phyloP scores from a whole-genome alignment of 2,113 vertebrate species.

The Apteryx mantelli region DNA sequence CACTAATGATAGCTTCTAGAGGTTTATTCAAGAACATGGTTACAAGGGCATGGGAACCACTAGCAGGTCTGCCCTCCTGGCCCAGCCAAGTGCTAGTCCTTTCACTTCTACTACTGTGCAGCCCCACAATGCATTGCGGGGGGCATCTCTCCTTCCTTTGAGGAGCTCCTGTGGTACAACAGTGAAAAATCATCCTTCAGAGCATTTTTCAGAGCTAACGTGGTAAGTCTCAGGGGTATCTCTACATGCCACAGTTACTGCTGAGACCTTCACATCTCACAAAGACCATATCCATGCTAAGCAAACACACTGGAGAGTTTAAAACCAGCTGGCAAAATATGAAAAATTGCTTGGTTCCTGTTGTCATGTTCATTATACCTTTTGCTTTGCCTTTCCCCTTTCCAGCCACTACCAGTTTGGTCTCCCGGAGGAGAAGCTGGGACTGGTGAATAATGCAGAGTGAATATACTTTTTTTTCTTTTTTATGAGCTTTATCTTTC shows the following conservation, averaged over 20 bases:
- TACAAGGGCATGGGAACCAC: background rate
- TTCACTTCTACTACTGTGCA: background rate
- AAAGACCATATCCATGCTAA: background rate
- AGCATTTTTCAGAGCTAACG: background rate
- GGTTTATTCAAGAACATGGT: background rate
- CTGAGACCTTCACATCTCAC: background rate
- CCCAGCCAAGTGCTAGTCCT: background rate
- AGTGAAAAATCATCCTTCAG: background rate
- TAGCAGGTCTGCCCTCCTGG: background rate
- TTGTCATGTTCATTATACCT: background rate
- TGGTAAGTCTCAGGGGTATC: background rate
- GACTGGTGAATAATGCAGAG: background rate
- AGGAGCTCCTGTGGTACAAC: background rate
- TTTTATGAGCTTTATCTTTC: background rate
- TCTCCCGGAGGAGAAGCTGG: background rate
- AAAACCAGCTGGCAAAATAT: background rate
- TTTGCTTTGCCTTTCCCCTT: background rate
- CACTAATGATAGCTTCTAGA: conserved; percentile 18
- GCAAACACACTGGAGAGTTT: rapidly evolving
- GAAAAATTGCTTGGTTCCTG: background rate
- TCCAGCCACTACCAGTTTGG: background rate
- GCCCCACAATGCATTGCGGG: background rate
- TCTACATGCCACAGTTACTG: background rate
- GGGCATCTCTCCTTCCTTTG: background rate
- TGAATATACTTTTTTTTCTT: background rate